Conservation (phyloP, 2,113 vertebrate species). For the Heterochromis multidens region DNA sequence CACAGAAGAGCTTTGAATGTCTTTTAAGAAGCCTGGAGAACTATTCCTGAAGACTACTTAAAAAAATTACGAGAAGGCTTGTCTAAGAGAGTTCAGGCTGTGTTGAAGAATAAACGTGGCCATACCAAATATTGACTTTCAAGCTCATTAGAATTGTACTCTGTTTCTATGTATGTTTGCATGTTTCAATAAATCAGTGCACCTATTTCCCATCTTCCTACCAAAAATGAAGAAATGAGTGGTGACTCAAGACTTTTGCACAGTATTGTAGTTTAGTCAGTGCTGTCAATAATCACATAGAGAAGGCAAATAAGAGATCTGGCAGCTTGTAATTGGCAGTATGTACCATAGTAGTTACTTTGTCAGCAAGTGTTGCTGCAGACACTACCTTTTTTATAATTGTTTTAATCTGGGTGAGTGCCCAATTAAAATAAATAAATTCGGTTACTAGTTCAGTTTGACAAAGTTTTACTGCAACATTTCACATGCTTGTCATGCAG, state of each 20-base stretch:
- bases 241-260: neutral
- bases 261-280: neutral
- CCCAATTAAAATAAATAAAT: neutral
- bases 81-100: neutral
- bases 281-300: neutral
- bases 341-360: neutral
- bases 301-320: neutral
- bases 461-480: neutral
- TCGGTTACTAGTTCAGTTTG: neutral
- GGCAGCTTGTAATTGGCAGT: neutral
- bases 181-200: too few species aligned
- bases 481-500: neutral
- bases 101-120: neutral
- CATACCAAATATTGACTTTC: neutral
- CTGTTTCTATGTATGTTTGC: too few species aligned
- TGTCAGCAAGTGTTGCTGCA: too few species aligned
- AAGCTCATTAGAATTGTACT: neutral
- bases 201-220: neutral
- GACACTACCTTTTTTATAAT: neutral
- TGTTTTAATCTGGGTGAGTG: neutral
- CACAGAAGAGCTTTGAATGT: neutral
- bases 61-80: neutral
- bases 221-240: neutral
- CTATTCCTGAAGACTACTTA: neutral
- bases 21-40: too few species aligned